phyloP scores from a whole-genome alignment of 2,797 vertebrate species.

The Pseudochromis fuscus region DNA sequence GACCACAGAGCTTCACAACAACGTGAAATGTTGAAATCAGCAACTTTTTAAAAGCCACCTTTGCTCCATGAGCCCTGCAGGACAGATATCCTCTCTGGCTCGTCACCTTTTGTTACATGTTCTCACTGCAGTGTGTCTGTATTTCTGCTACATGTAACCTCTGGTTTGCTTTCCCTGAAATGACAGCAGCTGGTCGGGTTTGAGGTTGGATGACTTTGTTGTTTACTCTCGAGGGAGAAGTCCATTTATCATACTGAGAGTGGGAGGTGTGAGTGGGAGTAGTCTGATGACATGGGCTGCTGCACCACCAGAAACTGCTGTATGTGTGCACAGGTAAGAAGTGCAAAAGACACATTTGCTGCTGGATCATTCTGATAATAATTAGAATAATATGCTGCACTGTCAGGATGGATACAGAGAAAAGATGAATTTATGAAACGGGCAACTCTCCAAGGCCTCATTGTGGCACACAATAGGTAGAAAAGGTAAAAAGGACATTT shows the following conservation, averaged over 20 bases:
- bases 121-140: slow-evolving; percentile 27
- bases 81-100: not conserved
- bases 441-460: not conserved
- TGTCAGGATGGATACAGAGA: not conserved
- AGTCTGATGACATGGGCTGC: slow-evolving; percentile 62
- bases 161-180: slow-evolving; percentile 52
- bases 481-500: no score
- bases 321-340: slow-evolving; percentile 13
- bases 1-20: not conserved
- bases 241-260: slow-evolving; percentile 75
- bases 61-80: not conserved
- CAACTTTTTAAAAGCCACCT: slow-evolving; percentile 1
- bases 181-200: slow-evolving; percentile 65
- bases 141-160: slow-evolving; percentile 48
- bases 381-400: not conserved
- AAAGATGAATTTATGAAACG: not conserved
- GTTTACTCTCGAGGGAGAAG: slow-evolving; percentile 72
- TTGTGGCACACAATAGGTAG: not conserved
- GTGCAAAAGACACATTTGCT: slow-evolving; percentile 6
- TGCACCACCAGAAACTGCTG: slow-evolving; percentile 45
- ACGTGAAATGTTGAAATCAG: not conserved
- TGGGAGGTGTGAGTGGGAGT: slow-evolving; percentile 63
- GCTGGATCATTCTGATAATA: not conserved
- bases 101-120: slow-evolving; percentile 21
- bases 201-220: slow-evolving; percentile 74